Base-by-base conservation (phyloP, 2,797 vertebrate species). In the Chaenodraco wilsoni region DNA sequence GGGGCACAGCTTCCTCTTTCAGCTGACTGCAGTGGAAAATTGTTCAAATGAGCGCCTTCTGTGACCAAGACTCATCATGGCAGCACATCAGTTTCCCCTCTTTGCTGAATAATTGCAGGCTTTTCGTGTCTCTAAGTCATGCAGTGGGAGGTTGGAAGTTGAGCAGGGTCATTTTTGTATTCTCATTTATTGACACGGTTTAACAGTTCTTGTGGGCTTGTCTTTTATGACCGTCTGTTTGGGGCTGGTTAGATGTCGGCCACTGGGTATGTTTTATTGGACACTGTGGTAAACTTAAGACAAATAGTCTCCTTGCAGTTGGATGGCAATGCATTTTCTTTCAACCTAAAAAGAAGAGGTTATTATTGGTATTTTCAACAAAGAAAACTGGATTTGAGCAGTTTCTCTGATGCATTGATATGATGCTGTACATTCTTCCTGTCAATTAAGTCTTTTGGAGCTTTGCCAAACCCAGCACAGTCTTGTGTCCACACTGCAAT, bases 1-100 rank as follows among this genome's bases (percentile, higher is more conserved):
- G 77, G 82, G 79, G 72, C 71, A 81, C 77, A 40, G 69, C 68
- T 65, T 68, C 66, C 65, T 58, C 27, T 37, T 74, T 86, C 61
- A 83, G 84, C 84, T 88, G 84, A 86, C 86, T 78, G 73, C 83
- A 66, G 82, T 84, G 92, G 91, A 90, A 93, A 91, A 84, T 62
- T 58, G 58, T 74, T 79, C 21, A 88, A 89, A 81, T 67, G 64
- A 88, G 63, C 19, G n/a, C 63, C 52, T 79, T 83, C 56, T 66
- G 48, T 49, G 70, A 85, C 82, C 45, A 23, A 67, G 56, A 79
- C 71, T 65, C 80, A 69, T 80, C 62, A 72, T 85, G 86, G 85
- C 84, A 84, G 72, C 79, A 33, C 82, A 89, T 91, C 89, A 89
- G 74, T 90, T 91, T 92, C 90, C 88, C 86, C 76, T 82, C 75